Conservation (phyloP, 2,888 invertebrate species). For the Zaprionus bogoriensis region DNA sequence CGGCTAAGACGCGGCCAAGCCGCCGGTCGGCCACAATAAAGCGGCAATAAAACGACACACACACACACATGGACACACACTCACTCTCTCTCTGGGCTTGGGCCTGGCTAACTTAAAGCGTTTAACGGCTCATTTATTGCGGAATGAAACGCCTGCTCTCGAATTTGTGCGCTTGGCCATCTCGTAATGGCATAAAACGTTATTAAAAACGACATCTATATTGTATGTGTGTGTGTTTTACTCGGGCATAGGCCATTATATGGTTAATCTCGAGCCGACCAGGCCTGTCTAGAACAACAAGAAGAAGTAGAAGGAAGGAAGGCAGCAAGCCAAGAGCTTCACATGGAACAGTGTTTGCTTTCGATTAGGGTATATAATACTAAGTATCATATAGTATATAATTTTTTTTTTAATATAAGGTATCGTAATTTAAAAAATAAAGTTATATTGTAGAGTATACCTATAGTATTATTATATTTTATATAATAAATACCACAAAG, state of each 20-base stretch:
- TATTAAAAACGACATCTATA: conserved; percentile 56
- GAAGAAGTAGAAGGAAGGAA: conserved; percentile 41
- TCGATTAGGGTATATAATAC: no score
- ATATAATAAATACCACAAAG: no score
- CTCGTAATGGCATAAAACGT: conserved; percentile 55
- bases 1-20: conserved; percentile 61
- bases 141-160: conserved; percentile 30
- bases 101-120: conserved; percentile 60
- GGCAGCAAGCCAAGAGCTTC: neutral
- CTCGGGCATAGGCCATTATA: conserved; percentile 36
- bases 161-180: conserved; percentile 31
- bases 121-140: conserved; percentile 77
- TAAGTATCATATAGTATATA: no score
- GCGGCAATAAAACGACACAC: conserved; percentile 66
- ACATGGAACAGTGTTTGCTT: no score
- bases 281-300: conserved; percentile 27
- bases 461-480: no score
- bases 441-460: no score
- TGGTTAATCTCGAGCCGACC: conserved; percentile 62
- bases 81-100: conserved; percentile 3
- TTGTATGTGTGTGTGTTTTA: neutral
- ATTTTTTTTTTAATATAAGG: no score
- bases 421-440: no score
- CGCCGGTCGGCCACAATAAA: conserved; percentile 63
- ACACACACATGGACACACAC: conserved; percentile 31